A percentile compares a stretch with the other conserved stretches of the same genome.
phyloP scores from a whole-genome alignment of 2,797 vertebrate species.

The Urophycis tenuis region DNA sequence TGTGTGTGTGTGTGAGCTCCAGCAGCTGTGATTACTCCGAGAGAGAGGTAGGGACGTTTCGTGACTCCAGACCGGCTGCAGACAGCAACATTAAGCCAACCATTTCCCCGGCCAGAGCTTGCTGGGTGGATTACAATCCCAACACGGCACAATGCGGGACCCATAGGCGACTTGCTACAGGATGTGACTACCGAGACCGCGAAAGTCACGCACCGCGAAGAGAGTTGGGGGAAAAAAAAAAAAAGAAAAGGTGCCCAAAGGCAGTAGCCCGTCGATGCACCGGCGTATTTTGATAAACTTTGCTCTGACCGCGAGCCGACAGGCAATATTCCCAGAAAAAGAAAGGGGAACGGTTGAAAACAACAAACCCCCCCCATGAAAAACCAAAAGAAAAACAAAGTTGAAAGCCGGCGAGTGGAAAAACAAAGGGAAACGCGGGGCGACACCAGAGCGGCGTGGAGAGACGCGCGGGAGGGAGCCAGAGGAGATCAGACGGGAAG shows the following conservation, averaged over 20 bases:
- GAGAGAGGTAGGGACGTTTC: conserved; percentile 48
- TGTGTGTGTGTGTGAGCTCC: conserved; percentile 21
- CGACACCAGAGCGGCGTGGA: conserved; percentile 37
- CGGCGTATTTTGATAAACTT: neutral
- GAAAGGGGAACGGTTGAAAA: neutral
- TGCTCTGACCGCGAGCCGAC: neutral
- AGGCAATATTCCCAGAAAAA: neutral
- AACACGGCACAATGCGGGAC: neutral
- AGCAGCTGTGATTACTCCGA: conserved; percentile 48
- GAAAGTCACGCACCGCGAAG: neutral
- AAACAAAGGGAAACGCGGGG: conserved; percentile 20
- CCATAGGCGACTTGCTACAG: neutral
- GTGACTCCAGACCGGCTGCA: conserved; percentile 53
- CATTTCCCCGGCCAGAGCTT: neutral
- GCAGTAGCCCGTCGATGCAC: neutral
- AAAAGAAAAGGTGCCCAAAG: neutral
- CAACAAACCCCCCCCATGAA: too few species aligned
- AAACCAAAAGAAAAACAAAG: neutral
- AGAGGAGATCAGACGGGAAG: conserved; percentile 52
- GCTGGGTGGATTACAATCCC: neutral
- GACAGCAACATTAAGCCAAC: conserved; percentile 25
- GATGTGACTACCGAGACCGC: neutral
- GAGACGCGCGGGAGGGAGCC: conserved; percentile 37
- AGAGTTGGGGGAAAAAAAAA: too few species aligned
- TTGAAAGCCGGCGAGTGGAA: neutral